Base-by-base conservation (phyloP, 2,797 vertebrate genomes). In the Cryptoblepharus egeriae region DNA sequence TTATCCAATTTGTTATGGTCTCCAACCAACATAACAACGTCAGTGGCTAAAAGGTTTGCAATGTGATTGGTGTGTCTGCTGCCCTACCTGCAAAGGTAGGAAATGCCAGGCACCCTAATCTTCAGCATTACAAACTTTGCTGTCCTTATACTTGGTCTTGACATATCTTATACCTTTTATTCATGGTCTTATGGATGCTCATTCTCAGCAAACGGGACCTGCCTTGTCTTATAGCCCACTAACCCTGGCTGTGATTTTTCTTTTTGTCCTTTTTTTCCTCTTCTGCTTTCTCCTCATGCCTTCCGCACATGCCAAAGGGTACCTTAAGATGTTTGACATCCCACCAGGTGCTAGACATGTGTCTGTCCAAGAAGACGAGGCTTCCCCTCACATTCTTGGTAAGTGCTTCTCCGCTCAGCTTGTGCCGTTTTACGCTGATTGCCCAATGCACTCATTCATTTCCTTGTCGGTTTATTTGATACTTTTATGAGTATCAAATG, bases 261-360 rank as follows among this genome's bases (percentile, higher is more conserved):
- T 10, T 83, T n/a, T n/a, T n/a, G n/a, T 39, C 20, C n/a, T 65
- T 93, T 94, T 82, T 93, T 95, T 95, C 93, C 93, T 75, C 79
- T 93, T 90, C 86, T 84, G 87, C 93, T 94, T 88, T 85, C 92
- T 90, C 84, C 92, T 52, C 86, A 88, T 87, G 91, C 70, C 82
- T 84, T 68, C 92, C 85, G 91, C 95, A 92, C 94, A 89, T 95
- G 96, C 95, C 94, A 96, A 97, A 99, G 99, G 98, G 93, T 98
- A 97, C 97, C 97, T 99, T 95, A 99, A 99, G 98, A 99, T 99
- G 98, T 99, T 99, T 98, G 97, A 97, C 93, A 96, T 99, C 93
- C 98, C 98, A 94, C 97, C 97, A 1, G 97, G 98, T 95, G 98
- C 98, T 96, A 98, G 98, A 97, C 98, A 99, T 97, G 97, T 99